Evolutionary conservation across 2,113 vertebrate genomes (phyloP), one percentile per base, ranked within the genome.

Genomic region (Ophthalmolycus amberensis): DNA sequence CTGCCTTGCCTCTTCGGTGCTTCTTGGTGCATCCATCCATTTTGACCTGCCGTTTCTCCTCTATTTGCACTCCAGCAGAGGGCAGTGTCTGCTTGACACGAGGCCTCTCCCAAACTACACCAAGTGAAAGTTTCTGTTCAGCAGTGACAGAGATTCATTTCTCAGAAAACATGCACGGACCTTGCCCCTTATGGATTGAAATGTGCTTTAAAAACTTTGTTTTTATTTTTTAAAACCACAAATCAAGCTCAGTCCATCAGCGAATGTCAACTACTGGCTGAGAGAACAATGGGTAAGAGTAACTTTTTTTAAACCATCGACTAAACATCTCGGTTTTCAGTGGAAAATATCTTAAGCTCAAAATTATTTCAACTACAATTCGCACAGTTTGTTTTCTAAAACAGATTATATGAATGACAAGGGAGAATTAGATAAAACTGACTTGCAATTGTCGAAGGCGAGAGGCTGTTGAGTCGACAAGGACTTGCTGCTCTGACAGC

Each of bases 41-140:
- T 18, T 7, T 67, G 74, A 77, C 77, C 85, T 79, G 25, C 63
- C 65, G 42, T 74, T 15, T 68, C 42, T 71, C 44, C 64, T 78
- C 27, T 66, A 58, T 71, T 25, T 40, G 34, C 58, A 18, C 76
- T 88, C 93, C 93, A 94, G 90, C 86, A 94, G 93, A 91, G 90
- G 92, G 93, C 92, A 90, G 90, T 92, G 82, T 91, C 82, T 85
- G 80, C 89, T 77, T 66, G 75, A 86, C 46, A 69, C 88, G 72
- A 18, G 7, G 52, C 37, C 15, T 80, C 56, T 70, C 38, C 59
- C 74, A 68, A 44, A 59, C 50, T 34, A 11, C 32, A 50, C 50
- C 16, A 20, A 48, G 40, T 68, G 9, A 27, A 68, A 50, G 65
- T 82, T 68, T 69, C 20, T 71, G 71, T 46, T 22, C 34, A 46